phyloP scores from a whole-genome alignment of 2,888 invertebrate species.

The Drosophila diplacantha region DNA sequence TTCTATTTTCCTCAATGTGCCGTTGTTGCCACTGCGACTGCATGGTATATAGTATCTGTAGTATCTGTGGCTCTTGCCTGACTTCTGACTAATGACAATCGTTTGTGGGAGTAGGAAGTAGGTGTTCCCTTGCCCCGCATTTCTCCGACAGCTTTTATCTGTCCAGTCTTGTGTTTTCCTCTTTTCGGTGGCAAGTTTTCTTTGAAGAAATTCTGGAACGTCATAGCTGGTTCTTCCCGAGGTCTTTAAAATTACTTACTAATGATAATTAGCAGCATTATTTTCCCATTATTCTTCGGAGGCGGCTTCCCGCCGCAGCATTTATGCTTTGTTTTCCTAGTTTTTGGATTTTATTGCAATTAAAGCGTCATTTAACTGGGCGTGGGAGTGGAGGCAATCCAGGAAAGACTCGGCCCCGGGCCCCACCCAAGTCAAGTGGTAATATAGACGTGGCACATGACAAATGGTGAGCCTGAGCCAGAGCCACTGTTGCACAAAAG shows the following conservation, averaged over 20 bases:
- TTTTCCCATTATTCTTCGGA: slow-evolving; percentile 68
- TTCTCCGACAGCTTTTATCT: slow-evolving; percentile 13
- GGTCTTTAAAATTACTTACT: slow-evolving; percentile 51
- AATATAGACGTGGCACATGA: slow-evolving; percentile 51
- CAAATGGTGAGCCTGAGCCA: slow-evolving; percentile 45
- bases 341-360: slow-evolving; percentile 56
- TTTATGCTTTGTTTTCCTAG: slow-evolving; percentile 15
- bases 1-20: slow-evolving; percentile 51
- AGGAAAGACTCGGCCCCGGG: slow-evolving; percentile 5
- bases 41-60: slow-evolving; percentile 5
- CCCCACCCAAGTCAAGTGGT: slow-evolving; percentile 29
- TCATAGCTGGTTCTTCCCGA: slow-evolving; percentile 42
- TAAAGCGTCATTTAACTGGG: slow-evolving; percentile 67
- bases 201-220: slow-evolving; percentile 57
- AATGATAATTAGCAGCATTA: slow-evolving; percentile 68
- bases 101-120: slow-evolving; percentile 61
- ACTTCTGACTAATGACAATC: slow-evolving; percentile 62
- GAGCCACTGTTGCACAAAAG: slow-evolving; percentile 9
- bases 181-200: slow-evolving; percentile 52
- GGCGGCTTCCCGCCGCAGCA: slow-evolving; percentile 29
- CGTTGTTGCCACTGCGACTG: slow-evolving; percentile 13
- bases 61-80: slow-evolving; percentile 23
- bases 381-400: slow-evolving; percentile 54
- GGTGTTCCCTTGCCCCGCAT: slow-evolving; percentile 9
- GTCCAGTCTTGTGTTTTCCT: not conserved